Percentiles rank a stretch among this genome's conserved stretches.
These are phyloP conservation scores for Papilio xuthus DNA, from an alignment of 1,140 invertebrate genomes.

Conservation along the genomic window DNA sequence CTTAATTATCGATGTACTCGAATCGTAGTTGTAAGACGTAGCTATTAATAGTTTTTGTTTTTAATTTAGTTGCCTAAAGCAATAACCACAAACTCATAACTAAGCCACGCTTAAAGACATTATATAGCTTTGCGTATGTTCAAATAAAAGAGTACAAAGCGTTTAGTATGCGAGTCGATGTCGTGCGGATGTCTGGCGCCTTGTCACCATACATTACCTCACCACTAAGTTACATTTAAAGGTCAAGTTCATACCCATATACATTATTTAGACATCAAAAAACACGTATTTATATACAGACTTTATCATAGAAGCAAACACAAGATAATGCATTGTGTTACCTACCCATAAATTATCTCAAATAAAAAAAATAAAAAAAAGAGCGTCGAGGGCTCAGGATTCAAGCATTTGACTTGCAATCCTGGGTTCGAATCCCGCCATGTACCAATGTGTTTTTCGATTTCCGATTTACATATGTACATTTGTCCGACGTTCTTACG, in stretches of 20 bases:
- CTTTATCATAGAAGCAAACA: neutral
- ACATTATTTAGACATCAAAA: neutral
- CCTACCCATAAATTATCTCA: too few relatives aligned
- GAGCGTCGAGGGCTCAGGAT: too few relatives aligned
- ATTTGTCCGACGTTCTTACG: too few relatives aligned
- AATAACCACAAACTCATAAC: too few relatives aligned
- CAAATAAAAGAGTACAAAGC: neutral
- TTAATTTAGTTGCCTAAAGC: neutral
- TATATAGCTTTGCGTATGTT: neutral
- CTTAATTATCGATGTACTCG: neutral
- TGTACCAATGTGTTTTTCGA: too few relatives aligned
- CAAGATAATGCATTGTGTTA: too few relatives aligned
- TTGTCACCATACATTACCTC: neutral
- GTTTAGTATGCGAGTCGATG: neutral
- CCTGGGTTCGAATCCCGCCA: too few relatives aligned
- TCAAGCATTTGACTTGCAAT: too few relatives aligned
- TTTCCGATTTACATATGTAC: too few relatives aligned
- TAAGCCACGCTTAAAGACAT: neutral
- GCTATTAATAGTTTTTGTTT: too few relatives aligned
- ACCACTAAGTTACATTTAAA: slow-evolving; percentile 1
- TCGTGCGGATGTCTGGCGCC: slow-evolving; percentile 13
- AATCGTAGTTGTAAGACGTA: neutral
- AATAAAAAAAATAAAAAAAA: too few relatives aligned
- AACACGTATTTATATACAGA: neutral
- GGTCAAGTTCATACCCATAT: slow-evolving; percentile 3